Evolutionary conservation across 2,113 vertebrate species (phyloP), one percentile per base, ranked within the genome.

Genomic region (Hiodon tergisus): DNA sequence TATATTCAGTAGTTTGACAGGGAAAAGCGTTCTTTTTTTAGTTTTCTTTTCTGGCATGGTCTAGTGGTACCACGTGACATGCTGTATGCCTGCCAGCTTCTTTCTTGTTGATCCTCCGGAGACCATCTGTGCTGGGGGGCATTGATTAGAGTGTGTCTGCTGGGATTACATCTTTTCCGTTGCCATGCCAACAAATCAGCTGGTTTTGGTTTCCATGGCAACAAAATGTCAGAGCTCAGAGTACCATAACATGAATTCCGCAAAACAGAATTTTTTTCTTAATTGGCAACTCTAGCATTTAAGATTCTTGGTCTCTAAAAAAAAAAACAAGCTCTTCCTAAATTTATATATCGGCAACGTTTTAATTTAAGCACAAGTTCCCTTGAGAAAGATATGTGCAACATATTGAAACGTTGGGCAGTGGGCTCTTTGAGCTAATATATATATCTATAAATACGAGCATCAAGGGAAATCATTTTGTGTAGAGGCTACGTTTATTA

Each of bases 141-240:
- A 98, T 97, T 99, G 96, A 99, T 99, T 99, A 98, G 96, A 98
- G 95, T 94, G 91, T 94, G 95, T 98, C 97, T 98, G 94, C 92
- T 93, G 95, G 97, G 95, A 98, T 99, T 99, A 98, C 96, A 98
- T 97, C 94, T 98, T 96, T 98, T 94, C 94, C 93, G 96, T 99
- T 99, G 94, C 96, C 94, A 98, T 99, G 97, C 95, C 97, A 97
- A 98, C 97, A 97, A 98, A 98, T 98, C 97, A 98, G 96, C 96
- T 98, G 97, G 96, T 95, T 93, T 91, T 88, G 90, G 95, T 98
- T 98, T 93, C 97, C 94, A 94, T 92, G 94, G 96, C 94, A 98
- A 98, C 96, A 88, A 92, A 96, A 96, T 94, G 93, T 93, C 89
- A 94, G 94, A 93, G 93, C 92, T 93, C 91, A 91, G 86, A 92